phyloP scores from a whole-genome alignment of 2,888 invertebrate species.

The Teinopalpus imperialis region DNA sequence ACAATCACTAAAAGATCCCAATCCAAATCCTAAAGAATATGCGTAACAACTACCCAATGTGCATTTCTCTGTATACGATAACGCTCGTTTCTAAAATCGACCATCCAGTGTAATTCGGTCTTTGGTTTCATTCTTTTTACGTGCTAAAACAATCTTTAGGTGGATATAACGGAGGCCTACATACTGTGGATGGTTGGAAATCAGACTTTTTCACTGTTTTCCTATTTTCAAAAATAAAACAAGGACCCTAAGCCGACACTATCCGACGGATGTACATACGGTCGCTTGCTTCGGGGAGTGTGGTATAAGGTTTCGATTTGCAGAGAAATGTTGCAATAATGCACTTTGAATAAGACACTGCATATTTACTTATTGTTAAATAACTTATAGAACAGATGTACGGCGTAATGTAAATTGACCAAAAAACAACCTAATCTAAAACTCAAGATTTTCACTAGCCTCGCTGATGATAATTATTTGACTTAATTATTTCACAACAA shows the following conservation, averaged over 20 bases:
- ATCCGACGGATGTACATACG: constrained; percentile 19
- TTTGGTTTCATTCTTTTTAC: background rate
- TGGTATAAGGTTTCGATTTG: constrained; percentile 10
- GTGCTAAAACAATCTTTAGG: background rate
- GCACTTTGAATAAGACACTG: too few relatives aligned
- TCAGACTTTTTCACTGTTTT: constrained; percentile 19
- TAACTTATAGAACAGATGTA: too few relatives aligned
- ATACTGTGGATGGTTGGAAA: constrained; percentile 8
- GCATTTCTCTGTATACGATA: background rate
- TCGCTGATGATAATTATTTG: too few relatives aligned
- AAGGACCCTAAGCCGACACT: constrained; percentile 22
- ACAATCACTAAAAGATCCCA: too few relatives aligned
- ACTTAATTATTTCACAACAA: too few relatives aligned
- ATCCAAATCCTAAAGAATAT: too few relatives aligned
- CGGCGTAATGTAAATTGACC: too few relatives aligned
- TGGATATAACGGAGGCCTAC: background rate
- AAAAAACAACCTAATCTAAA: too few relatives aligned
- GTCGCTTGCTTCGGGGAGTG: constrained; percentile 9
- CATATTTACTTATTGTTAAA: too few relatives aligned
- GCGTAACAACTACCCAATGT: background rate
- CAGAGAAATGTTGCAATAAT: constrained; percentile 1
- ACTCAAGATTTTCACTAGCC: too few relatives aligned
- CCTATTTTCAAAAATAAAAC: constrained; percentile 17
- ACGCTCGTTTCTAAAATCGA: constrained; percentile 14
- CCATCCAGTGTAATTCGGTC: constrained; percentile 1